A percentile compares a stretch with the other conserved stretches of the same genome.
Conservation (phyloP, 2,888 invertebrate genomes). For the Quadroppia sp. region DNA sequence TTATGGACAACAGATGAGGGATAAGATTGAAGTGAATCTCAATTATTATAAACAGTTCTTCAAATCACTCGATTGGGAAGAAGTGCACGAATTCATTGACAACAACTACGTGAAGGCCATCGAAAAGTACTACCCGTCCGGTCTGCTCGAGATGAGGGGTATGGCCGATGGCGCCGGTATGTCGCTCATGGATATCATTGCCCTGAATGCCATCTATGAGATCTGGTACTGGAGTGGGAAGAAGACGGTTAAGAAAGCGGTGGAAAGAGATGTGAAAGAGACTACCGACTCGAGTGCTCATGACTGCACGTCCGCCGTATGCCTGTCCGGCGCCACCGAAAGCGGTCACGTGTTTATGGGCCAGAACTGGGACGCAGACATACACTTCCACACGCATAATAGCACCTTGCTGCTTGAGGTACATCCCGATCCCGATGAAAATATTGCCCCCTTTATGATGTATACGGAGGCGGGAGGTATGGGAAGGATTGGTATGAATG, state of each 20-base stretch:
- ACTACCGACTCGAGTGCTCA: too few species aligned
- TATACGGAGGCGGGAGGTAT: not conserved
- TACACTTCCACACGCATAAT: not conserved
- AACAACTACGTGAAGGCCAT: conserved; percentile 1
- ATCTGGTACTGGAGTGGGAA: not conserved
- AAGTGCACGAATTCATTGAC: not conserved
- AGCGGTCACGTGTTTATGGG: not conserved
- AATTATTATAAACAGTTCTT: too few species aligned
- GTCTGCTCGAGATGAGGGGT: conserved; percentile 8
- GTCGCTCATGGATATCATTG: not conserved
- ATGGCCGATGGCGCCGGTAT: conserved; percentile 12
- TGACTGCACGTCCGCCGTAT: not conserved
- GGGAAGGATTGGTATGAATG: conserved; percentile 25
- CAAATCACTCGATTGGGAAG: not conserved
- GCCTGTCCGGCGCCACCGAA: conserved; percentile 1
- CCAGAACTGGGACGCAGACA: conserved; percentile 15
- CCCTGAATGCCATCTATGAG: conserved; percentile 15
- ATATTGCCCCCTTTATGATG: not conserved
- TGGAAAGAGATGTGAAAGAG: not conserved
- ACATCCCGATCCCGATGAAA: conserved; percentile 10
- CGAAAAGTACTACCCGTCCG: conserved; percentile 12
- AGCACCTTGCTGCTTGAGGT: not conserved
- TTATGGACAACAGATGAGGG: conserved; percentile 13
- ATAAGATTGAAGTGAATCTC: not conserved
- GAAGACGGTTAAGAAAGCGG: too few species aligned